Conservation (phyloP, 2,888 invertebrate genomes). For the Melanophora roralis region DNA sequence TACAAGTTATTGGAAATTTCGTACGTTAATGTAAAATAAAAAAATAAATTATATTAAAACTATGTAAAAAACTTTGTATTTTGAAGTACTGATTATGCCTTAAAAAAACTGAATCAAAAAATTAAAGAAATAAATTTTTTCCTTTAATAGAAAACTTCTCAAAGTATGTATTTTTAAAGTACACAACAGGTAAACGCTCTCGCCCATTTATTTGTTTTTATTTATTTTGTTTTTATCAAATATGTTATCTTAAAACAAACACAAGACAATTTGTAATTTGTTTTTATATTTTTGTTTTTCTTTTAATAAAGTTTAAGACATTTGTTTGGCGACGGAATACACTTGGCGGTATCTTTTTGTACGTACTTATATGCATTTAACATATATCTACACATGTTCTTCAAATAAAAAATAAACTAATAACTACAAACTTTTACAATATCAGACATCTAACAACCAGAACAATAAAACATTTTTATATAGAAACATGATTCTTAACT, state of each 20-base stretch:
- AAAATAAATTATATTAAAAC: too few species aligned
- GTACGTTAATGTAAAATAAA: too few species aligned
- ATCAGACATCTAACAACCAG: background rate
- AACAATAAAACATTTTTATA: conserved; percentile 3
- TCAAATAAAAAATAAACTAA: background rate
- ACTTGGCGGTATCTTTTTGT: conserved; percentile 12
- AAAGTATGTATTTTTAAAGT: too few species aligned
- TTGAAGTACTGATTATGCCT: too few species aligned
- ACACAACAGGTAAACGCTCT: too few species aligned
- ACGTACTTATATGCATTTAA: too few species aligned
- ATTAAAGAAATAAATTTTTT: too few species aligned
- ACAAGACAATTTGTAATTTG: conserved; percentile 38
- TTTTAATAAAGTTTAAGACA: conserved; percentile 3
- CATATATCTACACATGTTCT: conserved; percentile 22
- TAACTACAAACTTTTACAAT: background rate
- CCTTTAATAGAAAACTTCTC: too few species aligned
- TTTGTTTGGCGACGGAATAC: conserved; percentile 21
- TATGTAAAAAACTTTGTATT: too few species aligned
- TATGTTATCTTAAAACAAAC: background rate
- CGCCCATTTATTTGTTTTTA: conserved; percentile 12
- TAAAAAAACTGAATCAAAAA: too few species aligned
- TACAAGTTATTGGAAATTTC: too few species aligned
- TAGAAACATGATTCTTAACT: too few species aligned
- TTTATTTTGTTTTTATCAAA: conserved; percentile 28
- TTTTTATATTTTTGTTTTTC: conserved; percentile 2